Evolutionary conservation across 2,113 vertebrate genomes (phyloP).

Genomic region (Myotis yumanensis): DNA sequence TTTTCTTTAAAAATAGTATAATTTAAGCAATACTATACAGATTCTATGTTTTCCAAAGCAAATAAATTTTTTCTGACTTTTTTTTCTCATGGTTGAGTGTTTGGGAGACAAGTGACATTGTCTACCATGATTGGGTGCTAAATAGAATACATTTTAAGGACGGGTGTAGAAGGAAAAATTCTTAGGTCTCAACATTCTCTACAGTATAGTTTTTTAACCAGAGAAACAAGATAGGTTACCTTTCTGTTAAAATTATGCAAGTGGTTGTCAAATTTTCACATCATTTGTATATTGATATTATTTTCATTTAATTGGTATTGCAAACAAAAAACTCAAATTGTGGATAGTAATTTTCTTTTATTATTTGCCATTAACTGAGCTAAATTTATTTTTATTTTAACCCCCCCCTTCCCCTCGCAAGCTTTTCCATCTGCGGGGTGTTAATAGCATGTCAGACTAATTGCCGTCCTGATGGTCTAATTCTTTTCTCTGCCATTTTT

Average conservation of each 20-base stretch:
- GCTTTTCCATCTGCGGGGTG: slow-evolving; percentile 27
- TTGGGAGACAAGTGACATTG: not conserved
- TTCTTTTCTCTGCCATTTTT: slow-evolving; percentile 62
- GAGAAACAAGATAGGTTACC: not conserved
- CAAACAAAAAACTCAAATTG: not conserved
- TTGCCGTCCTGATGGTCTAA: slow-evolving; percentile 54
- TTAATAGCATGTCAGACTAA: slow-evolving; percentile 54
- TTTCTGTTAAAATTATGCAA: slow-evolving; percentile 10
- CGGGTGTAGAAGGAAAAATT: not conserved
- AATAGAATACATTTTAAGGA: not conserved
- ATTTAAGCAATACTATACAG: not conserved
- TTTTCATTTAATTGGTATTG: slow-evolving; percentile 33
- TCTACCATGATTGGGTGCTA: not conserved
- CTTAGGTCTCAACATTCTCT: not conserved
- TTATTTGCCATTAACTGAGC: slow-evolving; percentile 48
- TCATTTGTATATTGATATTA: not conserved
- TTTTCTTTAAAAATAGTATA: not conserved
- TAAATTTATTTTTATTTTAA: slow-evolving; percentile 44
- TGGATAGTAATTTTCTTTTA: slow-evolving; percentile 14
- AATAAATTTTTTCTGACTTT: not conserved
- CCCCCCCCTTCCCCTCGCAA: not conserved
- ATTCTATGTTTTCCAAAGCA: not conserved
- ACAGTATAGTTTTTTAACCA: not conserved
- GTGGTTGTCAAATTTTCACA: not conserved
- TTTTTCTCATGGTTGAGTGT: not conserved